A percentile compares a stretch with the other conserved stretches of the same genome.
These are phyloP conservation scores for Hypothenemus hampei DNA, from an alignment of 1,140 invertebrate species.

Conservation along the genomic window DNA sequence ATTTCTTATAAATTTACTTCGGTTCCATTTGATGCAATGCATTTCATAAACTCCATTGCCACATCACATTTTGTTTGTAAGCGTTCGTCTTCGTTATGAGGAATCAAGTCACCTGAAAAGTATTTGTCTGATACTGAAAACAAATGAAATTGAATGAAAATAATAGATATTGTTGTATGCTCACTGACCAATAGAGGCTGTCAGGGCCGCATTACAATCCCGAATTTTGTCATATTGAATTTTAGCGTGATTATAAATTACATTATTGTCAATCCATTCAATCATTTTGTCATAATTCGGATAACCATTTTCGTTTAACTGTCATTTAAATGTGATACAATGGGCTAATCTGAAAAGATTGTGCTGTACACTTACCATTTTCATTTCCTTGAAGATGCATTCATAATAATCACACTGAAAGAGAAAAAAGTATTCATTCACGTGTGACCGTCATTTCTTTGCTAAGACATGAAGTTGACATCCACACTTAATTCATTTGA, in stretches of 20 bases:
- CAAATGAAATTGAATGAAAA: not conserved
- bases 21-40: conserved; percentile 23
- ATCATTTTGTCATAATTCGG: conserved; percentile 28
- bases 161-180: not conserved
- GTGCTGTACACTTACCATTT: conserved; percentile 31
- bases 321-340: conserved; percentile 11
- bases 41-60: conserved; percentile 34
- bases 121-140: conserved; percentile 6
- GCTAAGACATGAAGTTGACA: no score
- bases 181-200: conserved; percentile 22
- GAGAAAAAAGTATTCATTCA: conserved; percentile 16
- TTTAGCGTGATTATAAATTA: conserved; percentile 31
- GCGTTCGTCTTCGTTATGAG: not conserved
- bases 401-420: conserved; percentile 41
- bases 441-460: no score
- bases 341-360: not conserved
- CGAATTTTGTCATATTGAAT: conserved; percentile 21
- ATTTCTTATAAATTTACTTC: conserved; percentile 15
- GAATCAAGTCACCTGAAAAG: conserved; percentile 10
- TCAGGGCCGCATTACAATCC: conserved; percentile 23
- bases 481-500: no score
- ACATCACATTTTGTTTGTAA: conserved; percentile 29
- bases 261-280: conserved; percentile 31
- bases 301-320: conserved; percentile 28
- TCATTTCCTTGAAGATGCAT: conserved; percentile 35